phyloP scores from a whole-genome alignment of 2,113 vertebrate species.

The Larimichthys polyactis region DNA sequence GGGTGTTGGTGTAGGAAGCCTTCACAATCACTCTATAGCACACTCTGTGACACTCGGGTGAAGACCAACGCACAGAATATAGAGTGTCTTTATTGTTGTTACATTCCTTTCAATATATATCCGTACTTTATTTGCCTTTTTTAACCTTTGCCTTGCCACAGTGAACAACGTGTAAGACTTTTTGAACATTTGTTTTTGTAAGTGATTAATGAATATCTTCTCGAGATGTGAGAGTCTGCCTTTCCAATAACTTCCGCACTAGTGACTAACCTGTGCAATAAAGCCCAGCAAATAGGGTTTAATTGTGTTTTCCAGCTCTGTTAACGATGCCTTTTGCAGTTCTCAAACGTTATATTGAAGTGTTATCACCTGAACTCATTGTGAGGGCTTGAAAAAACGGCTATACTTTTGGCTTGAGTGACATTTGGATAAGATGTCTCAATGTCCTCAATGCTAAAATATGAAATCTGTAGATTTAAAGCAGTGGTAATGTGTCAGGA shows the following conservation, averaged over 20 bases:
- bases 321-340: neutral
- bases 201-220: neutral
- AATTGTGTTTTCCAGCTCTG: neutral
- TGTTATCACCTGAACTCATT: neutral
- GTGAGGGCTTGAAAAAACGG: neutral
- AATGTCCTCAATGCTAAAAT: neutral
- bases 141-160: neutral
- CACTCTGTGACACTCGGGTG: conserved; percentile 19
- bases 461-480: neutral
- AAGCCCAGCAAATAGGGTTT: neutral
- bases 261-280: conserved; percentile 32
- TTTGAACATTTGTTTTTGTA: neutral
- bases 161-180: conserved; percentile 1
- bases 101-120: conserved; percentile 39
- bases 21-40: neutral
- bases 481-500: neutral
- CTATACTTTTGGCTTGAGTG: neutral
- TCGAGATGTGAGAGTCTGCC: neutral
- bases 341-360: neutral
- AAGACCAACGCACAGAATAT: conserved; percentile 24
- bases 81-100: conserved; percentile 28
- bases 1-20: neutral
- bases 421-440: neutral
- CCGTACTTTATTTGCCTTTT: no score
- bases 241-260: neutral